These are phyloP conservation scores for Pristionchus exspectatus DNA, from an alignment of 2,888 invertebrate genomes.

Conservation along the genomic window DNA sequence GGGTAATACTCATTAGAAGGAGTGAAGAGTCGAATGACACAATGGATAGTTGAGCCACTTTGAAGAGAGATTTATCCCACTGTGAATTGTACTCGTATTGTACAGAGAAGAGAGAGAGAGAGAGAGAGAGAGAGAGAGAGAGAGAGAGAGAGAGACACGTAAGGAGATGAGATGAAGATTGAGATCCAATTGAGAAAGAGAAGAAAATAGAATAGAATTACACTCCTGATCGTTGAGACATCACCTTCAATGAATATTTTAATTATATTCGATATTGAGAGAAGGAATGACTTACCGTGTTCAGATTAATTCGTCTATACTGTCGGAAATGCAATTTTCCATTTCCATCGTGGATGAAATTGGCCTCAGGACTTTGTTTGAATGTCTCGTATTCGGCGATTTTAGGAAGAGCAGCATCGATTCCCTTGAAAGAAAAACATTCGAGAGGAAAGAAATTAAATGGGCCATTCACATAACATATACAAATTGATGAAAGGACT, in stretches of 20 bases:
- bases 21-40: slow-evolving; percentile 15
- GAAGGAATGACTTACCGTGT: background rate
- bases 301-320: slow-evolving; percentile 40
- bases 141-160: background rate
- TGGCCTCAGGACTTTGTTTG: slow-evolving; percentile 51
- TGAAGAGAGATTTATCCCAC: background rate
- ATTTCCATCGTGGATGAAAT: slow-evolving; percentile 52
- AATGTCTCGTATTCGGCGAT: slow-evolving; percentile 55
- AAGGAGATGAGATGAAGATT: background rate
- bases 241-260: background rate
- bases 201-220: background rate
- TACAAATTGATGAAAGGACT: background rate
- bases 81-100: background rate
- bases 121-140: background rate
- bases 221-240: background rate
- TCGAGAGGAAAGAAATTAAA: background rate
- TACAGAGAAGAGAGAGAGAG: background rate
- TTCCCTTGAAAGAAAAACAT: slow-evolving; percentile 27
- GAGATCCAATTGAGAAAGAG: background rate
- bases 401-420: slow-evolving; percentile 43
- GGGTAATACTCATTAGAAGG: slow-evolving; percentile 12
- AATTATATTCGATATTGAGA: background rate
- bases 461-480: background rate
- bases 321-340: slow-evolving; percentile 53
- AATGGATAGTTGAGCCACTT: slow-evolving; percentile 22